Base-by-base conservation (phyloP, 2,888 invertebrate species). In the Gerris lacustris region DNA sequence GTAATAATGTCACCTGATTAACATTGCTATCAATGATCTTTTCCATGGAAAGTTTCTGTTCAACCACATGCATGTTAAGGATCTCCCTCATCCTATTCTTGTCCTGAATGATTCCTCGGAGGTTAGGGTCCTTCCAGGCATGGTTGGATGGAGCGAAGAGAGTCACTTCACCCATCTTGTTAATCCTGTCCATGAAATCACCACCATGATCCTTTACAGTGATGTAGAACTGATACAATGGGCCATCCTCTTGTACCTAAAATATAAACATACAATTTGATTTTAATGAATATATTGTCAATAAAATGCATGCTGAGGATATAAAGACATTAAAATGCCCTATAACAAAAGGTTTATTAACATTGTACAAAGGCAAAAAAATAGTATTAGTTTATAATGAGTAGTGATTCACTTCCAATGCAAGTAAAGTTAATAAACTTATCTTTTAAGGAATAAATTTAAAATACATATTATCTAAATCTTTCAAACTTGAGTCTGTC, bases 71-170 rank as follows among this genome's bases (percentile, higher is more conserved):
- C 78, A 94, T 86, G 77, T 88, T 88, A 69, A 94, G 81, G 76
- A 94, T 89, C 74, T 93, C 90, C 74, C 84, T 84, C 78, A 93
- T 84, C 76, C 86, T 87, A 72, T 87, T 84, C 76, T 86, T 86
- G 79, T 92, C 88, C 74, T 86, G 79, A 18, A 82, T 75, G 63
- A 92, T 84, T 77, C 87, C 86, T 77, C 87, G 86, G n/a, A 92
- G 85, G 74, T 87, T 73, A 9, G 87, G 85, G 75, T 88, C 87
- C 67, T 86, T 86, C 87, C 93, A 90, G 15, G 94, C 94, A 73
- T 89, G 89, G 79, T 95, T 94, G 77, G 91, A 92, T 0, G 95
- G 95, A 2, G 93, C 94, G 79, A 95, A 91, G 71, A 95, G 84
- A 5, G 95, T 95, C 44, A 93, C 85, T 76, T 91, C 89, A 71